These are phyloP conservation scores for Ennomos quercinarius DNA, from an alignment of 2,888 invertebrate genomes.

Conservation along the genomic window DNA sequence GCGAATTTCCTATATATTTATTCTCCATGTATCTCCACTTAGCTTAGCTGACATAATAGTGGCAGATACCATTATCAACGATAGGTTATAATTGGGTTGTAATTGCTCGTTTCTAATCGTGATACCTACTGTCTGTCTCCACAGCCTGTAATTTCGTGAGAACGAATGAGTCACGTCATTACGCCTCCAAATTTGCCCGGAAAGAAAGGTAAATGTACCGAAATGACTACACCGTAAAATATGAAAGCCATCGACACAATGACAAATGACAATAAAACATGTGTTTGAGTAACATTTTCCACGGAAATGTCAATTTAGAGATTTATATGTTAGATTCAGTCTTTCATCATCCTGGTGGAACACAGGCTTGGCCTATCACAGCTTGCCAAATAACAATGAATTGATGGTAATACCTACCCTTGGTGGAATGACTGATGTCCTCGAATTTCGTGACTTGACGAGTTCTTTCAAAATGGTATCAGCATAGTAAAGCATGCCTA, in stretches of 20 bases:
- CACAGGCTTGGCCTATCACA: no score
- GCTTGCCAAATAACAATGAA: no score
- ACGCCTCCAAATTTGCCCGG: slow-evolving; percentile 9
- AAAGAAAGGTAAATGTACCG: slow-evolving; percentile 18
- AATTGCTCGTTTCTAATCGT: slow-evolving; percentile 22
- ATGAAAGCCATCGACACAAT: slow-evolving; percentile 11
- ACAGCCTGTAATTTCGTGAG: slow-evolving; percentile 18
- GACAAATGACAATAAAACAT: slow-evolving; percentile 5
- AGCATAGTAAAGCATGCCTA: no score
- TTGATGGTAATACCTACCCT: no score
- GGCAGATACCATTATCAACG: slow-evolving; percentile 1
- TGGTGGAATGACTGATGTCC: no score
- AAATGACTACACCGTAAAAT: slow-evolving; percentile 18
- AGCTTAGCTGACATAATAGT: not conserved
- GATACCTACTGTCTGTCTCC: not conserved
- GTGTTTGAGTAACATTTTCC: slow-evolving; percentile 5
- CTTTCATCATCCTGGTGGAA: no score
- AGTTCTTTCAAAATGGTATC: no score
- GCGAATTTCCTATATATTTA: no score
- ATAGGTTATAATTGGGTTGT: slow-evolving; percentile 1
- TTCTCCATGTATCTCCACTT: no score
- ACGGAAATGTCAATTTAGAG: no score
- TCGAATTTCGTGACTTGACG: no score
- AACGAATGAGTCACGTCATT: slow-evolving; percentile 24
- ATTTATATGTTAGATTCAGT: no score